Base-by-base conservation (phyloP, 2,888 invertebrate genomes). In the Philereme vetulata region DNA sequence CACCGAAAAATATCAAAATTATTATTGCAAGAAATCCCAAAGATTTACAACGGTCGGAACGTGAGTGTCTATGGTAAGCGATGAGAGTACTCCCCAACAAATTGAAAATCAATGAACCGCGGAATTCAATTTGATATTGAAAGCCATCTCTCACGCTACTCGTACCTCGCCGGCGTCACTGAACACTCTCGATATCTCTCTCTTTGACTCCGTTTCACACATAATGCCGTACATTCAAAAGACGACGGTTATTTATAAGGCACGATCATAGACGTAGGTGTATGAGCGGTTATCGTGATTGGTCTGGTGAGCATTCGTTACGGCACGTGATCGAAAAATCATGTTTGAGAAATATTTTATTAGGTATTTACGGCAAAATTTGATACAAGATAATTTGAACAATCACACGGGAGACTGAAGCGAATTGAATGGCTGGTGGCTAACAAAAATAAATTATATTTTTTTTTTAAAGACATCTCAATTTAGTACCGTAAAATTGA, bases 111-210 rank as follows among this genome's bases (percentile, higher is more conserved):
- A 93, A 93, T 93, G 93, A 93, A 93, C 93, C 93, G 92, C 93
- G 92, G 93, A 93, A 93, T 94, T 93, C 93, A 93, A 93, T 94
- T 93, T 93, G 92, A 93, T 93, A 93, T 93, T 93, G 93, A 93
- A 93, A 93, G 90, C 88, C 88, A 89, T 91, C 88, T 87, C 88
- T 90, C 89, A 88, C 87, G 83, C 80, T 78, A 79, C 76, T 75
- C 42, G 51, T 42, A 43, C 51, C 57, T 59, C 59, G 50, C 52
- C 67, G 70, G 75, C 81, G 78, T 75, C 82, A 76, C 77, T 77
- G 82, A 81, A 80, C 83, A 81, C 82, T 84, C 77, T 74, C 80
- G 78, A 82, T 84, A 84, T 84, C 84, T 85, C 80, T 80, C 82
- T 80, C 85, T 85, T 85, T 85, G 86, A 85, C 84, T 85, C 77